phyloP scores from a whole-genome alignment of 2,888 invertebrate species.

The Siphonodentalium dalli region DNA sequence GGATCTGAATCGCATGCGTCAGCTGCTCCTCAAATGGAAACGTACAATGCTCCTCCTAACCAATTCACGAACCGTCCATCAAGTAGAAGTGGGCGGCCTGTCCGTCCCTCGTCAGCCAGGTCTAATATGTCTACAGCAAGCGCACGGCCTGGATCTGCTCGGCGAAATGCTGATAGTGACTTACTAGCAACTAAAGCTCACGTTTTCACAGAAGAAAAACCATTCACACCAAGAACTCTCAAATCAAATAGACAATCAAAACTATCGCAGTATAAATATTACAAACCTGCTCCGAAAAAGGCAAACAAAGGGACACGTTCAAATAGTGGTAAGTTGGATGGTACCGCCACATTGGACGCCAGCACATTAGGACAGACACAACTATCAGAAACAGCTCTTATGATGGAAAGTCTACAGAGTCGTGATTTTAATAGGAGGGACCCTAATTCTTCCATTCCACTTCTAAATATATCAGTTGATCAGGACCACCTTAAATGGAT shows the following conservation, averaged over 20 bases:
- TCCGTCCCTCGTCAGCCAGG: constrained; percentile 34
- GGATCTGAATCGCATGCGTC: constrained; percentile 5
- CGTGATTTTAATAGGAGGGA: constrained; percentile 44
- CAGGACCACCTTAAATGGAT: constrained; percentile 60
- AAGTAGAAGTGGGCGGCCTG: constrained; percentile 1
- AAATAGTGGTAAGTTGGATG: constrained; percentile 12
- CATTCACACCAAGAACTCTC: constrained; percentile 61
- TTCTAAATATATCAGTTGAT: constrained; percentile 60
- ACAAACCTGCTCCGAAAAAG: constrained; percentile 52
- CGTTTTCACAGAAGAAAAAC: constrained; percentile 58
- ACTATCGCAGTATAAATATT: constrained; percentile 56
- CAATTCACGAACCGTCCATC: neutral
- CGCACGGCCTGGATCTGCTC: constrained; percentile 29
- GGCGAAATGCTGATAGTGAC: constrained; percentile 47
- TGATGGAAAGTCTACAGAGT: constrained; percentile 57
- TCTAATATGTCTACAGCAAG: constrained; percentile 37
- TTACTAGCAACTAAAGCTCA: constrained; percentile 52
- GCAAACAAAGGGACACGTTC: constrained; percentile 5
- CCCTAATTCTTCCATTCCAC: constrained; percentile 45
- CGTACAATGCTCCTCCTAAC: constrained; percentile 13
- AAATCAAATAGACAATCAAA: constrained; percentile 54
- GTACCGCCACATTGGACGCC: constrained; percentile 7
- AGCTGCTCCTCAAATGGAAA: constrained; percentile 1
- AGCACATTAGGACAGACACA: constrained; percentile 23
- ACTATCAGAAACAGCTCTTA: constrained; percentile 37